Evolutionary conservation across 1,140 invertebrate genomes (phyloP), one percentile per base, ranked within the genome.

Genomic region (Drosophila micromelanica): DNA sequence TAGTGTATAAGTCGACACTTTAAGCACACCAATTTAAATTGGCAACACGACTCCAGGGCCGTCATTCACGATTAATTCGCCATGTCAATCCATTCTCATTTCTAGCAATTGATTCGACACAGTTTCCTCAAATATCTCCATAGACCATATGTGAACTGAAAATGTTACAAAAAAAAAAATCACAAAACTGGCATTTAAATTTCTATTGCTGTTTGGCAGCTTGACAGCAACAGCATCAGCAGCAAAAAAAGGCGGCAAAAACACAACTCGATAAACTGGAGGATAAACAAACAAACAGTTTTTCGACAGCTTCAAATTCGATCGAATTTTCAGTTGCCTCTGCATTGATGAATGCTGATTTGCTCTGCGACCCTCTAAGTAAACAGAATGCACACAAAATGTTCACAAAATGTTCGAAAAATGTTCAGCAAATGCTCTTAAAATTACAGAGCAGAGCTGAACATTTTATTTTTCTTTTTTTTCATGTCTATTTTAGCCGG

Each of bases 101-200:
- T 42, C 23, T 13, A 49, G 54, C 55, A 57, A 65, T 64, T 42
- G 30, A 46, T 42, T 42, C 43, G 63, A 65, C 51, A 63, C 60
- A 64, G 48, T 56, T 64, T 56, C 35, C 4, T 23, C 52, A 56
- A 63, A 64, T 65, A 65, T 65, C 68, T 67, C 43, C 17, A 56
- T 17, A 57, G 68, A 64, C 68, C 68, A 49, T 30, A 55, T 46
- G 45, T 46, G 45, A 46, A 37, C 52, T 57, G 40, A n/a, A 43
- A 57, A 43, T 57, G 37, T 42, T 32, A 11, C 32, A 35, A 40
- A 59, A 38, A 51, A 60, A 40, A 27, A 20, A 64, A 64, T 56
- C 61, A 46, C 38, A 54, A 73, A 67, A 68, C 54, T 67, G 70
- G 46, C 70, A 73, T 73, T 73, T 73, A 73, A 68, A 73, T 73